Evolutionary conservation across 2,113 vertebrate species (phyloP), one percentile per base, ranked within the genome.

Genomic region (Percopsis transmontana): DNA sequence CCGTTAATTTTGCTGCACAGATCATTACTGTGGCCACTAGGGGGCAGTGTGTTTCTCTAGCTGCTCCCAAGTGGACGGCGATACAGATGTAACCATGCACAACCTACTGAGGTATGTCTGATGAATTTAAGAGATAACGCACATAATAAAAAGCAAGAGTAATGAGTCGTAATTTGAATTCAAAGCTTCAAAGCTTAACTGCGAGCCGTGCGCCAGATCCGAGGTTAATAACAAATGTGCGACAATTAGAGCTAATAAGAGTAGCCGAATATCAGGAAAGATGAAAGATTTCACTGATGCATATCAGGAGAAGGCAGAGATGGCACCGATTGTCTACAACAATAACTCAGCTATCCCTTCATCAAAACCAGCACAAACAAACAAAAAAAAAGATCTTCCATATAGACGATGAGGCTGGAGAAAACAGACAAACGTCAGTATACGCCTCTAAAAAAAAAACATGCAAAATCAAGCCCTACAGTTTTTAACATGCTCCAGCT

Each of bases 11-110:
- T 76, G 42, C 39, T 66, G 58, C 62, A 62, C 45, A 63, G 9
- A 24, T 57, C 8, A 59, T 11, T 40, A 6, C 5, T 15, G 12
- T 2, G 27, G 62, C 47, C 89, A 81, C 75, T 76, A 87, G 91
- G 85, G 85, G 92, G 90, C 91, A 89, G 78, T 92, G 54, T 92
- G 88, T 67, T 66, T 89, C 92, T 91, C 85, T 58, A 72, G 62
- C 67, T 45, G 70, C 68, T 69, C 54, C 24, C 0, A 16, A 60
- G 64, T 70, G 62, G 64, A 68, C 62, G 62, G 71, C 74, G 55
- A 58, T 39, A 57, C 66, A 77, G 71, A 76, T 62, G 78, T 66
- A 75, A 68, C 66, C 77, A 79, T 72, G 76, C 72, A 53, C 63
- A 58, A 56, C 62, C 58, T 59, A 53, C 57, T 58, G 60, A 66